Base-by-base conservation (phyloP, 2,888 invertebrate genomes). In the Coecobrya sp. region DNA sequence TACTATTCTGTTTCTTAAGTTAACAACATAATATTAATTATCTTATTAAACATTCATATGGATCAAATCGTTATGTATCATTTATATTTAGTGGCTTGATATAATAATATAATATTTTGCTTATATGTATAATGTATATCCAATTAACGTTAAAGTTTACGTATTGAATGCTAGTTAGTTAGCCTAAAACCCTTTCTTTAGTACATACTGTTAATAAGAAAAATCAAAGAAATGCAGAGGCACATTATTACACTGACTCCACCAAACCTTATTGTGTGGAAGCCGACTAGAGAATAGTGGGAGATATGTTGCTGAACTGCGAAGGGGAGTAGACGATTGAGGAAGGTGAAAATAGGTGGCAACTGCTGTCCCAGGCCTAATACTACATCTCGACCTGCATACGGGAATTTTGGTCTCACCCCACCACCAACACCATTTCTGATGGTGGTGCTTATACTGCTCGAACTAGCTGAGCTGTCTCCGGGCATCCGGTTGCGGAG, bases 211-310 rank as follows among this genome's bases (percentile, higher is more conserved):
- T 52, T 79, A 52, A 49, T 8, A 89, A 93, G 92, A 88, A 93
- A 89, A 93, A 92, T 92, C 79, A 94, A 91, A 86, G 92, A 92
- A 91, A 94, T 85, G 91, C 93, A 89, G 92, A 94, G 93, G 93
- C 93, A 93, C 93, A 93, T 92, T 55, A 86, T 65, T 55, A 87
- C 59, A 81, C 30, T 81, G 68, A 76, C 45, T 91, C 65, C 91
- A 79, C 85, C 27, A 65, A 11, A 30, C 13, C 19, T 45, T 81
- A 36, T 7, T 59, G 89, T 36, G 73, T 52, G 73, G 36, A 90
- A 90, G 36, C 30, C 62, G 62, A 84, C 88, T 59, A 82, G 73
- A 52, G 25, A 27, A n/a, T 30, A 65, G 49, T 87, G 42, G 82
- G 68, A 87, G 84, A 87, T 87, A 92, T 92, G 92, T 87, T 92